Evolutionary conservation across 2,888 invertebrate species (phyloP), one percentile per base, ranked within the genome.

Genomic region (Erebia ligea): DNA sequence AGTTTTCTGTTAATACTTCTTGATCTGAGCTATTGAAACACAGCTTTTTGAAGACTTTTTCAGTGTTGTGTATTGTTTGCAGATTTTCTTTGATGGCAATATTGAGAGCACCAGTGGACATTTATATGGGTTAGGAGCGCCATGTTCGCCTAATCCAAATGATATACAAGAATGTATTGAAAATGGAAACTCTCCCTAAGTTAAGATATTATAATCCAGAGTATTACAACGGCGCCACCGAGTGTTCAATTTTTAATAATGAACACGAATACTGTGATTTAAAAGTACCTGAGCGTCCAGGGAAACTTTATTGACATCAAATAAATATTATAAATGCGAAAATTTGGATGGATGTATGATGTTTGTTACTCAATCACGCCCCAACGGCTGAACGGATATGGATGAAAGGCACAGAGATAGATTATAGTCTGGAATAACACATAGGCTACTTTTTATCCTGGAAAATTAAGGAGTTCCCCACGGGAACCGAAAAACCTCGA

Each of bases 51-150:
- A 67, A 59, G 40, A 42, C 42, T 70, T 17, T n/a, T 19, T 8
- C 1, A 15, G 1, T 40, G 5, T 9, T 40, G n/a, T 54, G 25
- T 64, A 42, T 71, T 64, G 40, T 70, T 81, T 94, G 61, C 94
- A 99, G 98, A 98, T 99, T 96, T 98, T 98, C 91, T 98, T 99
- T 87, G 98, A 99, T 91, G 99, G 98, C 86, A 98, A 98, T 88
- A 99, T 99, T 82, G 99, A 99, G 88, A 98, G 99, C 92, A 97
- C 97, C 56, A 99, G 99, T 84, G 99, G 99, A 65, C 99, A 99
- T 91, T 94, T 99, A 68, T 99, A 98, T 86, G 99, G 99, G 62
- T 94, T 99, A 78, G 98, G 98, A 71, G 97, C 98, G 57, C 97
- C 97, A 67, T 97, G 97, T 86, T 95, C 96, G 68, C 95, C 96